A percentile compares a stretch with the other conserved stretches of the same genome.
Evolutionary conservation across 2,797 vertebrate genomes (phyloP).

Genomic region (Rhinella marina): DNA sequence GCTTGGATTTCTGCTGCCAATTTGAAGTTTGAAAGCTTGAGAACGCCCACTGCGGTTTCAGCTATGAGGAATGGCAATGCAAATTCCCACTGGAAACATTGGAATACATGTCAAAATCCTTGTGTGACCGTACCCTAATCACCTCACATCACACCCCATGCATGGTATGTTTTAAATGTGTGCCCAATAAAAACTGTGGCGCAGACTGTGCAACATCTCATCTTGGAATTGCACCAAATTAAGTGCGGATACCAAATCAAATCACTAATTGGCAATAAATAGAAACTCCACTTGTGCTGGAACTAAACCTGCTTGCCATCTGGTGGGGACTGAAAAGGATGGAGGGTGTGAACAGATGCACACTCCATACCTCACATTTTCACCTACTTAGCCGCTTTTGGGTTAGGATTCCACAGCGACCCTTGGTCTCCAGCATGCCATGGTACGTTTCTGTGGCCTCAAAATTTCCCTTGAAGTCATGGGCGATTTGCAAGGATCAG

Average conservation of each 20-base stretch:
- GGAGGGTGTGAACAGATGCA: background rate
- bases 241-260: background rate
- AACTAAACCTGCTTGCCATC: no score
- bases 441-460: background rate
- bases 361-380: background rate
- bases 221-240: no score
- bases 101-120: no score
- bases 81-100: no score
- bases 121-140: no score
- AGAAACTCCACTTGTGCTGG: background rate
- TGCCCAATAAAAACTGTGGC: background rate
- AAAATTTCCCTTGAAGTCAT: background rate
- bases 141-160: background rate
- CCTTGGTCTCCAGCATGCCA: background rate
- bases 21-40: no score
- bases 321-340: no score
- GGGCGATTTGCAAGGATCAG: no score
- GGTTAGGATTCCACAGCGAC: background rate
- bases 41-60: no score
- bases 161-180: background rate
- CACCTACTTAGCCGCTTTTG: background rate
- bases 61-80: no score
- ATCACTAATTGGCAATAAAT: background rate
- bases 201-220: background rate
- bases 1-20: no score